These are phyloP conservation scores for Arrhamphus sclerolepis DNA, from an alignment of 2,797 vertebrate species.

Conservation along the genomic window DNA sequence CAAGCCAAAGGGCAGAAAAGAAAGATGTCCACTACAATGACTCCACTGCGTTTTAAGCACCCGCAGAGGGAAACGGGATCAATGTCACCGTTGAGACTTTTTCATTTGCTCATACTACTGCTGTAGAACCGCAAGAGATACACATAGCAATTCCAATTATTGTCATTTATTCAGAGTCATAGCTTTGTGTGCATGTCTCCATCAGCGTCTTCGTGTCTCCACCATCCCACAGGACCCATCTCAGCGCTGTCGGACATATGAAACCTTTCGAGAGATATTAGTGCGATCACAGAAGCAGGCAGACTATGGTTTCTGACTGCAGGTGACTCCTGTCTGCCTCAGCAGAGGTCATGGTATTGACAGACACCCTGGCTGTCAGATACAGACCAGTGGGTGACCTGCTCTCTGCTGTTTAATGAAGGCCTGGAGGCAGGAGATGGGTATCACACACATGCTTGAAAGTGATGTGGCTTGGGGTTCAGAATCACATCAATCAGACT, in stretches of 20 bases:
- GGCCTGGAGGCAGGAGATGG: constrained; percentile 54
- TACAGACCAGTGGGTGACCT: constrained; percentile 62
- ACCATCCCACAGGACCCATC: constrained; percentile 29
- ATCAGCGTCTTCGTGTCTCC: constrained; percentile 39
- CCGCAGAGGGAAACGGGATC: constrained; percentile 63
- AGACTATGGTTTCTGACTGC: constrained; percentile 29
- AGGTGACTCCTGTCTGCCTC: constrained; percentile 43
- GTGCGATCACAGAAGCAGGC: constrained; percentile 19
- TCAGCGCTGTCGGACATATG: constrained; percentile 19
- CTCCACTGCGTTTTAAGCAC: constrained; percentile 39
- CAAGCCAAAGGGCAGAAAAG: constrained; percentile 48
- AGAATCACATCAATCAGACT: constrained; percentile 66
- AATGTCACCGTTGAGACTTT: constrained; percentile 66
- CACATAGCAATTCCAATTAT: constrained; percentile 64
- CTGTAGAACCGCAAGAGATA: constrained; percentile 50
- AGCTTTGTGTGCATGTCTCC: constrained; percentile 35
- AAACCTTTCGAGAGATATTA: constrained; percentile 39
- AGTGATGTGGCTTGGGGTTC: constrained; percentile 65
- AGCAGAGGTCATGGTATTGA: constrained; percentile 68
- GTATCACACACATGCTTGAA: constrained; percentile 53
- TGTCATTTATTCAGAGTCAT: constrained; percentile 56
- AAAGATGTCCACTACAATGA: constrained; percentile 58
- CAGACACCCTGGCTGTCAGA: constrained; percentile 60
- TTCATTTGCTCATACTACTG: constrained; percentile 64
- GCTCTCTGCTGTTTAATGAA: constrained; percentile 62